Evolutionary conservation across 2,888 invertebrate genomes (phyloP), one percentile per base, ranked within the genome.

Genomic region (Synergus laeviventris): DNA sequence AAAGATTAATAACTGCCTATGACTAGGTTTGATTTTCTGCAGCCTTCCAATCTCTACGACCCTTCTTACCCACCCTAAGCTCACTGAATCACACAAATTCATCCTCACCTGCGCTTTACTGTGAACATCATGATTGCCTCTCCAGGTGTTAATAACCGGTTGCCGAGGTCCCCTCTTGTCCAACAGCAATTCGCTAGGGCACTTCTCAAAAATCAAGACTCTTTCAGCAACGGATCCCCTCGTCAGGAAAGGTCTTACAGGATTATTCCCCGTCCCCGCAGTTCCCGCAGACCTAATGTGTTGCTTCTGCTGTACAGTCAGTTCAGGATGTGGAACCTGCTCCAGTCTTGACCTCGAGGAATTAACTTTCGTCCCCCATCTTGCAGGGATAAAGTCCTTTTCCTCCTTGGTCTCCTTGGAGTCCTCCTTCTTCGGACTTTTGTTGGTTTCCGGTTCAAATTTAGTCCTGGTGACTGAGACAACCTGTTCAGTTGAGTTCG

Each of bases 201-300:
- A 97, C 91, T 96, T 95, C 91, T 97, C 97, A 90, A 97, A 97
- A 91, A 97, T 96, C 81, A 97, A 93, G 81, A 97, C 97, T 70
- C 97, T 92, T 89, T 97, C 97, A 36, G 97, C 97, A 2, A 97
- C 97, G 7, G 97, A 97, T 36, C 97, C 97, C 78, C 97, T 94
- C 60, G 97, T 97, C 75, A 97, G 92, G 91, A 97, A 97, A 18
- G 97, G 97, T 74, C 96, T 92, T 76, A 97, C 95, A 8, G 97
- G 96, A 89, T 94, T 94, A 82, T 91, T 88, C 11, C 83, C 93
- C 85, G 84, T 93, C 87, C 86, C 93, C 88, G 88, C 86, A 0
- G 90, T 89, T 86, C 89, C 90, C 0, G 90, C 89, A 3, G 91
- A 90, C 18, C 90, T 84, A 66, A 91, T 92, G 84, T 94, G 94